Percentiles rank a stretch among this genome's conserved stretches.
Conservation (phyloP, 2,113 vertebrate genomes). For the Platichthys stellatus region DNA sequence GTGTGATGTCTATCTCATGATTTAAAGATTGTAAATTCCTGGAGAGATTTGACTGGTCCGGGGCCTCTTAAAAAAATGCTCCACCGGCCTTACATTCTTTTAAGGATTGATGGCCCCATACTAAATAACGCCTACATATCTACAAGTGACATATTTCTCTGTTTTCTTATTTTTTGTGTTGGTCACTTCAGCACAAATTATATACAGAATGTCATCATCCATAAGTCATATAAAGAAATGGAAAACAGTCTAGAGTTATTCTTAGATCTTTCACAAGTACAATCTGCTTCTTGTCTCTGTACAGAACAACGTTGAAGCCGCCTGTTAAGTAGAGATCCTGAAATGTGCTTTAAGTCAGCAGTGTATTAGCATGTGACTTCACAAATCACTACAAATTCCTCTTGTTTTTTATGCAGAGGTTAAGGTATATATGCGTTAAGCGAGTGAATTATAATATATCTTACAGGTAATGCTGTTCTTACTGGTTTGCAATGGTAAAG, state of each 20-base stretch:
- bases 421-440: not conserved
- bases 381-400: not conserved
- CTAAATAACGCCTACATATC: not conserved
- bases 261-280: not conserved
- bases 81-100: not conserved
- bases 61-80: not conserved
- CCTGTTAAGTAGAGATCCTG: not conserved
- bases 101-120: not conserved
- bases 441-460: not conserved
- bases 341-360: not conserved
- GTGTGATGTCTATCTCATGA: slow-evolving; percentile 11
- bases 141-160: too few relatives aligned
- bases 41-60: not conserved
- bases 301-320: not conserved
- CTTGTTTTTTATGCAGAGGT: not conserved
- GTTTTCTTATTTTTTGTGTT: too few relatives aligned
- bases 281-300: too few relatives aligned
- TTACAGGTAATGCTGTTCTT: not conserved
- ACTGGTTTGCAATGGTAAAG: not conserved
- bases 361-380: not conserved
- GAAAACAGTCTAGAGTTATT: too few relatives aligned
- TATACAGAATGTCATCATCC: too few relatives aligned
- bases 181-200: too few relatives aligned
- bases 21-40: slow-evolving; percentile 18
- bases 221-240: too few relatives aligned